Base-by-base conservation (phyloP, 2,888 invertebrate species). In the Folsomia candida region DNA sequence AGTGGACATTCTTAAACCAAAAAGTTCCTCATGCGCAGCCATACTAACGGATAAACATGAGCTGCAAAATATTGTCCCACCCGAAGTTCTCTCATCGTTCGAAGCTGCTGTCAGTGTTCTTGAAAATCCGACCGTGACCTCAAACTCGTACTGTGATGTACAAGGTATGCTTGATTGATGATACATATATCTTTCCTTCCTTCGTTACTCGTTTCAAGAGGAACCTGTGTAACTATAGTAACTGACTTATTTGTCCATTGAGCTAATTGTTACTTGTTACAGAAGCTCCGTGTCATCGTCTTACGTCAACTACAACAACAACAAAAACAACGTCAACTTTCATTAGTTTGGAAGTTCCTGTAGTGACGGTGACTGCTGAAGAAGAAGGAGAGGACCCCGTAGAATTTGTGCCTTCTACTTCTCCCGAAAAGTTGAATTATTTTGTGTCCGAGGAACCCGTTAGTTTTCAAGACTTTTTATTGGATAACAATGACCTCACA, bases 11-110 rank as follows among this genome's bases (percentile, higher is more conserved):
- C 72, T 76, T 9, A 63, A 76, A 29, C 76, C 79, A 22, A 79
- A 79, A 68, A 78, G 79, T 67, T 78, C 75, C 67, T 79, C 79
- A 14, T 78, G 78, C 71, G 77, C 79, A 27, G 75, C 77, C 57
- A 77, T 79, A 51, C 60, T 68, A 18, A 64, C 67, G 37, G 25
- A 58, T 4, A 51, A 67, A 22, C 3, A 67, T 9, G 67, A 71
- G 37, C 72, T 74, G 18, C 69, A 60, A 57, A 76, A 74, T 26
- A 75, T 79, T 57, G 75, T 79, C 57, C 76, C 78, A 57, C 70
- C 69, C 4, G 79, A 78, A 64, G 76, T 79, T 1, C 73, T 79
- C 70, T 74, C 76, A 57, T 76, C 76, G 9, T 79, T 79, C 58
- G 73, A 75, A 22, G 75, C 75, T 22, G 78, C 78, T 37, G 78